These are phyloP conservation scores for Saccostrea echinata DNA, from an alignment of 1,140 invertebrate species.

Conservation along the genomic window DNA sequence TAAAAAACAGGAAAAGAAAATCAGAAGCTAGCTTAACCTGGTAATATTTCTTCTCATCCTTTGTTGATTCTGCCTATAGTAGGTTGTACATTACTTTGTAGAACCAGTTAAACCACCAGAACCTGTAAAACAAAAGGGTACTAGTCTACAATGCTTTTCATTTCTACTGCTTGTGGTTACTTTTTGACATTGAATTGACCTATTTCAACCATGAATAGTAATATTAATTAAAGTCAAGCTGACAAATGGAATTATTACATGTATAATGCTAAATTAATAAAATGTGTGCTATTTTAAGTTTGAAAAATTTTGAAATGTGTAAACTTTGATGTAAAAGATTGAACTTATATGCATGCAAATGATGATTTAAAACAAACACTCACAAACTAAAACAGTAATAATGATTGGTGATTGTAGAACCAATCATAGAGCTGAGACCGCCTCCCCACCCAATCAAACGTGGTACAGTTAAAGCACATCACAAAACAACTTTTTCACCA, in stretches of 20 bases:
- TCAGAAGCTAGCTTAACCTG: too few species aligned
- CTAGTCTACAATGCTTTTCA: neutral
- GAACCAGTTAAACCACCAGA: conserved; percentile 29
- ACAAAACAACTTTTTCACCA: neutral
- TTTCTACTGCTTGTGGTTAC: neutral
- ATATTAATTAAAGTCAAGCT: neutral
- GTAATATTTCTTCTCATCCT: too few species aligned
- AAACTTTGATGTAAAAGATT: neutral
- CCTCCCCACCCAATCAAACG: neutral
- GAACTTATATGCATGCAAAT: neutral
- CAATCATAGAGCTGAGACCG: neutral
- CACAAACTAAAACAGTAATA: neutral
- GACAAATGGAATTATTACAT: neutral
- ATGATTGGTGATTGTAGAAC: conserved; percentile 8
- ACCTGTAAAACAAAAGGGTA: conserved; percentile 3
- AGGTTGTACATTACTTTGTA: neutral
- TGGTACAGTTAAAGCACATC: neutral
- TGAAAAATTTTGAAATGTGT: neutral
- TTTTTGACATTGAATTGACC: neutral
- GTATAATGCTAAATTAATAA: neutral
- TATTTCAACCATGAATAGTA: neutral
- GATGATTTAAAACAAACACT: neutral
- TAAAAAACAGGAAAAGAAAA: too few species aligned
- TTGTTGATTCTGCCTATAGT: neutral
- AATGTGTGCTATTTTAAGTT: neutral